phyloP scores from a whole-genome alignment of 1,140 invertebrate species.

The Meloidogyne exigua region DNA sequence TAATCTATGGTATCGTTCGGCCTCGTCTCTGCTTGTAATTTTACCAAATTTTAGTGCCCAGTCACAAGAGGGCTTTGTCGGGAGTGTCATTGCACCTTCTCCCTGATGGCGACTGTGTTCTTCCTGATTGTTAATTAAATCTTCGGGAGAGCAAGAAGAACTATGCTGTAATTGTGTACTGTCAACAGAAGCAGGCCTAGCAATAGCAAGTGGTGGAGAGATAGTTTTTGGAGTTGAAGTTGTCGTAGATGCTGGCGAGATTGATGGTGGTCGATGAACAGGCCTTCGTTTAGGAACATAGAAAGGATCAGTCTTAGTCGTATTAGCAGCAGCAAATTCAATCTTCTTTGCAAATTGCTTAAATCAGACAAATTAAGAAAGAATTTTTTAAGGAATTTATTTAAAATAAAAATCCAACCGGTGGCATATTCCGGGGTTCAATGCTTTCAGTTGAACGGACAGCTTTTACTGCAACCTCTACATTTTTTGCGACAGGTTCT shows the following conservation, averaged over 20 bases:
- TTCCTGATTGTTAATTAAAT: constrained; percentile 5
- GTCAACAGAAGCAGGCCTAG: constrained; percentile 21
- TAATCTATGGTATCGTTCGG: constrained; percentile 14
- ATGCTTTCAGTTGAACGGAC: neutral
- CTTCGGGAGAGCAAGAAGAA: constrained; percentile 25
- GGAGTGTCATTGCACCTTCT: constrained; percentile 20
- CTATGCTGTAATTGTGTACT: constrained; percentile 20
- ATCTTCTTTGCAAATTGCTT: neutral
- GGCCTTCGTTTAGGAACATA: constrained; percentile 21
- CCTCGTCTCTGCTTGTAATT: constrained; percentile 12
- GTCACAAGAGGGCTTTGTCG: constrained; percentile 18
- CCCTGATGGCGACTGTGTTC: neutral
- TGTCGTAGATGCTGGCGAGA: constrained; percentile 25
- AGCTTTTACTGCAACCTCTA: neutral
- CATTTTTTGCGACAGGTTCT: neutral
- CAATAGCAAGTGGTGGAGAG: constrained; percentile 18
- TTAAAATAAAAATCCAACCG: neutral
- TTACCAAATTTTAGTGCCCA: constrained; percentile 13
- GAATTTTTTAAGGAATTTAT: neutral
- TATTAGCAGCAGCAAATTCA: constrained; percentile 1
- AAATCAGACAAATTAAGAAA: neutral
- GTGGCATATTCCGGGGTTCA: neutral
- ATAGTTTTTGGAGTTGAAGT: constrained; percentile 27
- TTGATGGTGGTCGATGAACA: constrained; percentile 14
- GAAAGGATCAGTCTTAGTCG: constrained; percentile 11